phyloP scores from a whole-genome alignment of 2,113 vertebrate genomes.

The Rousettus leschenaultii region DNA sequence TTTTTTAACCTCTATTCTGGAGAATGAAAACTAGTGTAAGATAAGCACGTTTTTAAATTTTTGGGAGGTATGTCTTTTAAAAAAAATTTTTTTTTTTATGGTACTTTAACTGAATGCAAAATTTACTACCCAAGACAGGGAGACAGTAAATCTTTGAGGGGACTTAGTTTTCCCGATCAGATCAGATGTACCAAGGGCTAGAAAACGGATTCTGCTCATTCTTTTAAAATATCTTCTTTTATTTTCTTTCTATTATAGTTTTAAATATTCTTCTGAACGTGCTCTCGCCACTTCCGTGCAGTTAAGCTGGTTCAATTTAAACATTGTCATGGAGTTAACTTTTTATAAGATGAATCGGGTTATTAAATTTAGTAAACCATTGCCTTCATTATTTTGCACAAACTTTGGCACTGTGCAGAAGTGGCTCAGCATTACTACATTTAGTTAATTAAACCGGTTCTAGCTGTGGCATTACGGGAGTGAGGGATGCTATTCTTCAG shows the following conservation, averaged over 20 bases:
- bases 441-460: conserved; percentile 73
- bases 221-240: neutral
- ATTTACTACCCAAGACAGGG: neutral
- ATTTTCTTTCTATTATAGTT: conserved; percentile 49
- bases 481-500: conserved; percentile 52
- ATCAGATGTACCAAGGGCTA: neutral
- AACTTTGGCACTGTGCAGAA: conserved; percentile 36
- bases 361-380: conserved; percentile 70
- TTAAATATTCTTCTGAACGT: conserved; percentile 42
- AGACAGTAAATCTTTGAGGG: neutral
- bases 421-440: conserved; percentile 23
- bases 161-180: neutral
- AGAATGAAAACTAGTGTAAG: neutral
- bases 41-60: neutral
- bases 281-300: conserved; percentile 3
- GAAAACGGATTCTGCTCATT: neutral
- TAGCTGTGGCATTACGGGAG: neutral
- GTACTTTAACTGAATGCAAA: neutral
- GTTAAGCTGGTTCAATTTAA: conserved; percentile 65
- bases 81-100: neutral
- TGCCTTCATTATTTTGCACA: conserved; percentile 70
- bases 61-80: neutral
- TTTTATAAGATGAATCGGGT: conserved; percentile 74
- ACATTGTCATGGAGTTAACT: conserved; percentile 66
- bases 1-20: neutral